phyloP scores from a whole-genome alignment of 2,113 vertebrate species.

The Salvelinus sp. region DNA sequence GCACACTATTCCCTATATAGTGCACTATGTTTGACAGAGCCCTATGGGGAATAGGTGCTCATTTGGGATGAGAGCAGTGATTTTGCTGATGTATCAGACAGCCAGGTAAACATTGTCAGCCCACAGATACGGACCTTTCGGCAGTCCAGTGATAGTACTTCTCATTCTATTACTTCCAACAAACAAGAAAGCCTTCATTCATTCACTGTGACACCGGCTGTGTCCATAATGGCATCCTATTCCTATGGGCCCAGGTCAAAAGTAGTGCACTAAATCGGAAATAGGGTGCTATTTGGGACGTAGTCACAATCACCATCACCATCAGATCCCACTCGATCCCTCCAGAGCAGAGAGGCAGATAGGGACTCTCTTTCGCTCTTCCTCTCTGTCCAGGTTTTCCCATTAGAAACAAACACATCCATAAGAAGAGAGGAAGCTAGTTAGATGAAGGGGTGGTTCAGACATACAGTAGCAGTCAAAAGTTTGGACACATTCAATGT shows the following conservation, averaged over 20 bases:
- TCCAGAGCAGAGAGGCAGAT: background rate
- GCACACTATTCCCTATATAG: no score
- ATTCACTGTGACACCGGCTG: conserved; percentile 24
- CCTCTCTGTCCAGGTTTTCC: background rate
- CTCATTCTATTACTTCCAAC: conserved; percentile 10
- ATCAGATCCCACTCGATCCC: background rate
- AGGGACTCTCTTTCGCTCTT: background rate
- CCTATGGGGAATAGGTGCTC: no score
- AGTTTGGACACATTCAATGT: no score
- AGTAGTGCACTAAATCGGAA: no score
- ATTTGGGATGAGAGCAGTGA: background rate
- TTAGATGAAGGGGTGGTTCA: background rate
- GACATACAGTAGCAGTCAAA: no score
- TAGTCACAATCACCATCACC: background rate
- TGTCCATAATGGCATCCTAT: no score
- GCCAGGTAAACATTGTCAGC: background rate
- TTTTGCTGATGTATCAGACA: background rate
- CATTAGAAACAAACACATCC: background rate
- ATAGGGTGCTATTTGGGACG: no score
- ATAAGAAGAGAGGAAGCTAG: background rate
- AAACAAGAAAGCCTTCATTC: conserved; percentile 8
- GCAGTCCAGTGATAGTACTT: conserved; percentile 19
- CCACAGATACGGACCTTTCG: conserved; percentile 5
- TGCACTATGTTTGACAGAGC: no score
- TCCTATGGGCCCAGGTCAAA: no score